Evolutionary conservation across 92 coral and sea anemone genomes (phyloP).

Genomic region (Isaurus tuberculatus): DNA sequence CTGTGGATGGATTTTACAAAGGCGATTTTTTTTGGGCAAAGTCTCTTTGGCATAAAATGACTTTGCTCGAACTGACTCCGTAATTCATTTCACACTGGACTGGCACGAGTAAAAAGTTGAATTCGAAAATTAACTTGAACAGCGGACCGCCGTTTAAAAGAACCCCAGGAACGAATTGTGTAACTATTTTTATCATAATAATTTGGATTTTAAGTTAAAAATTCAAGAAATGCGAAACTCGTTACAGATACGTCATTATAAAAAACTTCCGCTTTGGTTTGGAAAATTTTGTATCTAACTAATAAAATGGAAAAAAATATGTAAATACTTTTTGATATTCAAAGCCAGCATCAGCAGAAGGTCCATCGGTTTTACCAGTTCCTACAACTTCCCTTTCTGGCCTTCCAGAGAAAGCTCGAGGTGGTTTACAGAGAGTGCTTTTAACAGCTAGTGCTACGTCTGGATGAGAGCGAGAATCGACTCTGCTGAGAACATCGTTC

Average conservation of each 20-base stretch:
- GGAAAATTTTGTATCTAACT: not conserved
- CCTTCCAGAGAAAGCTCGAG: constrained; percentile 2
- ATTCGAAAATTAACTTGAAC: too few species aligned
- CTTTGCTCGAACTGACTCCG: too few species aligned
- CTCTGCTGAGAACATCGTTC: not conserved
- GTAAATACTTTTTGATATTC: constrained; percentile 73
- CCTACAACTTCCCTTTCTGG: constrained; percentile 1
- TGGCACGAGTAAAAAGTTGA: too few species aligned
- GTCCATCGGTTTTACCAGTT: not conserved
- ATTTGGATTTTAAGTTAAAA: too few species aligned
- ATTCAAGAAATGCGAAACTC: too few species aligned
- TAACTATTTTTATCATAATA: too few species aligned
- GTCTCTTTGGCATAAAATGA: too few species aligned
- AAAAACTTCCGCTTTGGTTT: not conserved
- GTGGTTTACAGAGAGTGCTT: not conserved
- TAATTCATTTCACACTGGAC: too few species aligned
- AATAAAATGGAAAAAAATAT: not conserved
- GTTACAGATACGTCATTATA: not conserved
- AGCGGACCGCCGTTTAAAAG: not conserved
- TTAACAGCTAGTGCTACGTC: not conserved
- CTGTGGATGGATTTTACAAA: too few species aligned
- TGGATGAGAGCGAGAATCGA: not conserved
- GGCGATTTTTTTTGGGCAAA: too few species aligned
- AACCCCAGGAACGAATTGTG: too few species aligned
- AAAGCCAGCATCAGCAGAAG: constrained; percentile 64